These are phyloP conservation scores for Paramormyrops hopkinsi DNA, from an alignment of 2,797 vertebrate species.

Conservation along the genomic window DNA sequence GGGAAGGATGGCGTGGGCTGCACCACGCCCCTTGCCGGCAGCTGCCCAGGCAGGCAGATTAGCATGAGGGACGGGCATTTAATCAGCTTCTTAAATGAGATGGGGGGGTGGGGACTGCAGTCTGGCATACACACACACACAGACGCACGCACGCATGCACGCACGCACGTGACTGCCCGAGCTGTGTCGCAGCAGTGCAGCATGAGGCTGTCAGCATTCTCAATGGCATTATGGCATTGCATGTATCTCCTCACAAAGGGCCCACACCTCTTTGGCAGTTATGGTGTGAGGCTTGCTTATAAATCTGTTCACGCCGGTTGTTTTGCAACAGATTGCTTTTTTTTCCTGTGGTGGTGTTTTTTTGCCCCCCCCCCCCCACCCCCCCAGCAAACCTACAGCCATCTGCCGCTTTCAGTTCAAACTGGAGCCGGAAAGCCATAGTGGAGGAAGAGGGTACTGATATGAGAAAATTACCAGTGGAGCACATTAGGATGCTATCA, in stretches of 20 bases:
- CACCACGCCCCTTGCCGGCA: slow-evolving; percentile 12
- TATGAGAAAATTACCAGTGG: slow-evolving; percentile 11
- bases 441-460: background rate
- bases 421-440: background rate
- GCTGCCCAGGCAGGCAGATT: slow-evolving; percentile 15
- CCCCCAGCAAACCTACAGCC: slow-evolving; percentile 5
- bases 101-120: slow-evolving; percentile 5
- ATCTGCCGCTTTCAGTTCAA: background rate
- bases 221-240: background rate
- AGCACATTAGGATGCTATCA: background rate
- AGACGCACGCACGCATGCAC: background rate
- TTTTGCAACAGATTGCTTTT: slow-evolving; percentile 13
- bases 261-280: slow-evolving; percentile 15
- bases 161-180: background rate
- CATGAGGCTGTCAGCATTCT: background rate
- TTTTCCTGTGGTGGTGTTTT: background rate
- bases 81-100: slow-evolving; percentile 21
- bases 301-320: background rate
- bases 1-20: background rate
- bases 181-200: background rate
- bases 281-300: background rate
- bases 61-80: slow-evolving; percentile 12
- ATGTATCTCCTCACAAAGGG: background rate
- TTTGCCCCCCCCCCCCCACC: background rate
- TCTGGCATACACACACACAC: background rate